These are phyloP conservation scores for Carduelis carduelis DNA, from an alignment of 2,797 vertebrate genomes.

Conservation along the genomic window DNA sequence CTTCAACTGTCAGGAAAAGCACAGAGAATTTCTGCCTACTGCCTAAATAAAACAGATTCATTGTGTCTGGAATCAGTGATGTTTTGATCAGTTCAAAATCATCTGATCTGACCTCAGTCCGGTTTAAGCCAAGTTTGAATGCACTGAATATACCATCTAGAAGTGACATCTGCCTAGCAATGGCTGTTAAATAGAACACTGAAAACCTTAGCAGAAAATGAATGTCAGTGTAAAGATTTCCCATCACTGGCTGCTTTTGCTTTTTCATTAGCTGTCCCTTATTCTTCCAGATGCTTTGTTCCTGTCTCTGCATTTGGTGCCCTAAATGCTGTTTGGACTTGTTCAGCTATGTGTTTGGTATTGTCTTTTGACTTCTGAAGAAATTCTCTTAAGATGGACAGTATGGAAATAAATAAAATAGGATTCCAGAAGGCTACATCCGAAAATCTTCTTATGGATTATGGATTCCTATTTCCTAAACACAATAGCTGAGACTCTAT, in stretches of 20 bases:
- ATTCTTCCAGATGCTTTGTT: not conserved
- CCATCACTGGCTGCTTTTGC: not conserved
- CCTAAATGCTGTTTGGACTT: not conserved
- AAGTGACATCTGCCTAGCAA: not conserved
- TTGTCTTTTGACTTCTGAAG: slow-evolving; percentile 12
- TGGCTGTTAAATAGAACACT: not conserved
- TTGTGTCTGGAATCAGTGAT: not conserved
- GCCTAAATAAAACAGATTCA: not conserved
- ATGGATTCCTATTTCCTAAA: slow-evolving; percentile 33
- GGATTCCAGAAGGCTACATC: not conserved
- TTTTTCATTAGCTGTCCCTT: not conserved
- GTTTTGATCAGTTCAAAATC: not conserved
- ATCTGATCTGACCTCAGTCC: not conserved
- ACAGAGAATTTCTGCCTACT: not conserved
- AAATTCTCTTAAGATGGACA: not conserved
- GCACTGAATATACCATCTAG: not conserved
- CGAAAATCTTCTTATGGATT: slow-evolving; percentile 48
- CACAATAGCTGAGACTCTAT: not conserved
- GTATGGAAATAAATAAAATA: slow-evolving; percentile 32
- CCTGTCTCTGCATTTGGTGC: not conserved
- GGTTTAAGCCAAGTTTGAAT: not conserved
- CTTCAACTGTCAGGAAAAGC: not conserved
- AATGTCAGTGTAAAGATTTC: not conserved
- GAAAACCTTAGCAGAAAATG: not conserved
- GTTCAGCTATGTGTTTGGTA: not conserved